Evolutionary conservation across 2,888 invertebrate species (phyloP).

Genomic region (Heliconius erato): DNA sequence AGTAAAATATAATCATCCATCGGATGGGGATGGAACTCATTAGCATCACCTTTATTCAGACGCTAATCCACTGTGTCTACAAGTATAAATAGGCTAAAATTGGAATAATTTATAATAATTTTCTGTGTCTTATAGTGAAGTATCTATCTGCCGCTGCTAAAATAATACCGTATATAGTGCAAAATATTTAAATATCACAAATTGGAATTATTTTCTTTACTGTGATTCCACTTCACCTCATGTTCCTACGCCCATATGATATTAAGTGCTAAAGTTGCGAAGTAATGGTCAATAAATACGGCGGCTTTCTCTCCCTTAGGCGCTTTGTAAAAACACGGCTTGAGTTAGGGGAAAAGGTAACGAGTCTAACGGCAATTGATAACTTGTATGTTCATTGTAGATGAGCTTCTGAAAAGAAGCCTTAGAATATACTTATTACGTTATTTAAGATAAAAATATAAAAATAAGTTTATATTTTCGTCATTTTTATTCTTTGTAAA

Average conservation of each 20-base stretch:
- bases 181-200: not conserved
- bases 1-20: too few relatives aligned
- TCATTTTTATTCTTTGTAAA: not conserved
- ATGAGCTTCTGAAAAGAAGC: not conserved
- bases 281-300: slow-evolving; percentile 44
- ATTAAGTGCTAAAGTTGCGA: slow-evolving; percentile 42
- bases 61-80: too few relatives aligned
- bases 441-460: not conserved
- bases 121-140: not conserved
- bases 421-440: slow-evolving; percentile 9
- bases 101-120: not conserved
- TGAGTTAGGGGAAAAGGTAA: slow-evolving; percentile 29
- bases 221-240: slow-evolving; percentile 17
- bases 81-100: too few relatives aligned
- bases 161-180: not conserved
- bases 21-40: too few relatives aligned
- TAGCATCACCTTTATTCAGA: too few relatives aligned
- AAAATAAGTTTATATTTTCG: not conserved
- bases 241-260: slow-evolving; percentile 23
- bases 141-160: too few relatives aligned
- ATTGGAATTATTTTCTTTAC: slow-evolving; percentile 12
- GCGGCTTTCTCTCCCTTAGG: slow-evolving; percentile 31
- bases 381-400: slow-evolving; percentile 29
- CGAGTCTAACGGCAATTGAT: slow-evolving; percentile 28
- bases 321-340: slow-evolving; percentile 41